Base-by-base conservation (phyloP, 2,888 invertebrate species). In the Drosophila pseudotalamancana region DNA sequence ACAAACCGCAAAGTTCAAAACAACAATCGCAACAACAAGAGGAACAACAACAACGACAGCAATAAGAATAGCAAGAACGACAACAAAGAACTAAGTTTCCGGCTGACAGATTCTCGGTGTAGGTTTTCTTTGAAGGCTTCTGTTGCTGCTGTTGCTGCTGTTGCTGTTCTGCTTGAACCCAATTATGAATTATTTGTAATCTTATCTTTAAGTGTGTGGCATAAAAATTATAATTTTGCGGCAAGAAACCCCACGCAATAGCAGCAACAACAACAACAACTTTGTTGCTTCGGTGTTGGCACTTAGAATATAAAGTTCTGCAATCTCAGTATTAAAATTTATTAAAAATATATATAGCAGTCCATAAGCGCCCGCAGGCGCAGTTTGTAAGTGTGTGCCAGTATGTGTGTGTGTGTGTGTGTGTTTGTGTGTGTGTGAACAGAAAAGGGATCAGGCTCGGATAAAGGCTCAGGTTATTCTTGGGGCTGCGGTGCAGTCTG, bases 271-370 rank as follows among this genome's bases (percentile, higher is more conserved):
- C 35, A 37, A 6, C 27, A 25, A 5, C 45, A 48, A 16, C 42
- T 43, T 32, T 25, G 37, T 31, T 35, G 43, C n/a, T 32, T 29
- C 34, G 6, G 29, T 11, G 48, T 27, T 37, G 46, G 34, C 62
- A 43, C 43, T 67, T 48, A 18, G 21, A 46, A 31, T 53, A 45
- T 50, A 50, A 72, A 63, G 54, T 80, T 81, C 73, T 81, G 77
- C 80, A 68, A 73, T 86, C 83, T 83, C 81, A 83, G 70, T 84
- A 81, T 81, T 79, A 83, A 86, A 79, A 81, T 81, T 81, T 83
- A 86, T 81, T 83, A 83, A 83, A 81, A 74, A 76, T 74, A 74
- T 63, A 74, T 76, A 74, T 71, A 57, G 67, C 67, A 56, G 43
- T 29, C 42, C 54, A 70, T 72, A 75, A 70, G 57, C 34, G 65